Evolutionary conservation across 1,140 invertebrate genomes (phyloP).

Genomic region (Caenorhabditis brenneri): DNA sequence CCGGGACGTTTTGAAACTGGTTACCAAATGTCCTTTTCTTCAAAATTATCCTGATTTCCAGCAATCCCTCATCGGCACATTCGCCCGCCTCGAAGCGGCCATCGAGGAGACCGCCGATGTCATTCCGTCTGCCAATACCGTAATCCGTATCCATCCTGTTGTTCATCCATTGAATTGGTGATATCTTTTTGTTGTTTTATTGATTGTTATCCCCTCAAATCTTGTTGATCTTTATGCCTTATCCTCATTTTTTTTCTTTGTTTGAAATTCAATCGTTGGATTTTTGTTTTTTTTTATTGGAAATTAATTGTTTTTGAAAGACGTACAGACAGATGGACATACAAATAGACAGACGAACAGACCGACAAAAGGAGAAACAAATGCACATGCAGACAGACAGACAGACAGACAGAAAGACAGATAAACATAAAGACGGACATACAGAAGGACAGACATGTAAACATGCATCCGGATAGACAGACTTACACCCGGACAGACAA

Average conservation of each 20-base stretch:
- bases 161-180: conserved; percentile 13
- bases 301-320: background rate
- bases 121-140: background rate
- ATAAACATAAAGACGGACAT: too few species aligned
- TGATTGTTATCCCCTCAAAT: background rate
- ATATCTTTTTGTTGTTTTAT: background rate
- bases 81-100: conserved; percentile 3
- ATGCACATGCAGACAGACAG: too few species aligned
- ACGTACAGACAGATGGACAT: too few species aligned
- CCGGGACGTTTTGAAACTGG: too few species aligned
- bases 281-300: background rate
- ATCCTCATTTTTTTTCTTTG: too few species aligned
- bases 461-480: too few species aligned
- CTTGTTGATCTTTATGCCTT: background rate
- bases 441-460: too few species aligned
- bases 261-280: background rate
- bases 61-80: conserved; percentile 23
- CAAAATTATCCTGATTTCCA: background rate
- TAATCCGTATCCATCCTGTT: conserved; percentile 5
- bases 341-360: too few species aligned
- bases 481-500: too few species aligned
- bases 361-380: too few species aligned
- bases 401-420: too few species aligned
- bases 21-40: too few species aligned
- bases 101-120: background rate